Base-by-base conservation (phyloP, 2,888 invertebrate genomes). In the Clivina fossor region DNA sequence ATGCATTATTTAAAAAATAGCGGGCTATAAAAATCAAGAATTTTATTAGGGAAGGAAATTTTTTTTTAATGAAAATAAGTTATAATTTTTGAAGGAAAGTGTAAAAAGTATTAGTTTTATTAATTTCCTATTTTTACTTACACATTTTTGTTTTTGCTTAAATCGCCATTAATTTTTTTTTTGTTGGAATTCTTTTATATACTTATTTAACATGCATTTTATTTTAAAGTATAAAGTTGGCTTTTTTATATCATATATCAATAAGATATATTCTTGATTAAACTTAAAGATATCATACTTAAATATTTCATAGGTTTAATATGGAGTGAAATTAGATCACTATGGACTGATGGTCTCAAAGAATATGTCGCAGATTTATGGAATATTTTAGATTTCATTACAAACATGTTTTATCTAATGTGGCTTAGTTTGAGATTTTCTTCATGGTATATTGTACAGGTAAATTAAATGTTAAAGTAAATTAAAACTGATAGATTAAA, bases 341-440 rank as follows among this genome's bases (percentile, higher is more conserved):
- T 99, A 7, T 98, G 96, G 88, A 81, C 86, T 2, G 90, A 89
- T 50, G 98, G 98, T 0, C 74, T 97, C 4, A 76, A 86, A 63
- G 95, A 96, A 63, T 99, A 99, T 71, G 82, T 93, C 37, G 88
- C 88, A 62, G 97, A 99, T 73, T 82, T 98, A 61, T 99, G 98
- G 98, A 98, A 99, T 71, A 93, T 98, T 58, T 89, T 98, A 3
- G 98, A 98, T 74, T 97, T 97, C 71, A 89, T 96, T 65, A 97
- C 97, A 4, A 97, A 98, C 71, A 84, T 90, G 65, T 90, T 98
- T 66, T 99, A 98, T 71, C 88, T 97, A 16, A 87, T 92, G 33
- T 98, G 98, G 84, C 86, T 97, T 62, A 84, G 88, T 53, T 80
- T 98, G 63, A 78, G 98, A 61, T 80, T 91, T 50, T 88, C 94